phyloP scores from a whole-genome alignment of 2,797 vertebrate genomes.

The Botia almorhae region DNA sequence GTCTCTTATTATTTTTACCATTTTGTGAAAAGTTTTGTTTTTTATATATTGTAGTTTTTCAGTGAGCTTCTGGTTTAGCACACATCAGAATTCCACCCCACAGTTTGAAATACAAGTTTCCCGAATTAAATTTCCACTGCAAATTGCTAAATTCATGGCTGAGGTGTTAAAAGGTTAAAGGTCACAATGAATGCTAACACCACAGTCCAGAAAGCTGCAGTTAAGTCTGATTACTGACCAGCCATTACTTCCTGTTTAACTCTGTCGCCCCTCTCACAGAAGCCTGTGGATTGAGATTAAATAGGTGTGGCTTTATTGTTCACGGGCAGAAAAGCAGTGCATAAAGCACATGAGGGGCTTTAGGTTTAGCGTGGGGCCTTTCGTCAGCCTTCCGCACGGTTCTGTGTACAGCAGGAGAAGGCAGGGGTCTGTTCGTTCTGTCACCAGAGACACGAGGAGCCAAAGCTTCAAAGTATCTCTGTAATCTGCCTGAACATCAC shows the following conservation, averaged over 20 bases:
- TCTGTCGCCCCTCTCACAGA: conserved; percentile 62
- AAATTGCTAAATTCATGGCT: conserved; percentile 56
- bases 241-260: conserved; percentile 63
- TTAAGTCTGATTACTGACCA: conserved; percentile 77
- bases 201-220: conserved; percentile 74
- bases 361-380: conserved; percentile 93
- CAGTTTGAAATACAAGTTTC: not conserved
- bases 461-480: conserved; percentile 97
- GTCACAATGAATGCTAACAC: conserved; percentile 70
- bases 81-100: not conserved
- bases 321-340: conserved; percentile 54
- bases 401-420: conserved; percentile 90
- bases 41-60: not conserved
- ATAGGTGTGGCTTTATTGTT: conserved; percentile 84
- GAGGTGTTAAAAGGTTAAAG: conserved; percentile 55
- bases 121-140: not conserved
- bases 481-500: conserved; percentile 99
- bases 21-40: too few species aligned
- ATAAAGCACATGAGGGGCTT: conserved; percentile 86
- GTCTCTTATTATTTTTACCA: too few species aligned
- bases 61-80: not conserved
- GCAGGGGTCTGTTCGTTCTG: conserved; percentile 91
- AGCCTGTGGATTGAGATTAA: conserved; percentile 80
- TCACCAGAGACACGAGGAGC: conserved; percentile 83
- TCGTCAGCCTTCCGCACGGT: conserved; percentile 72